Evolutionary conservation across 2,113 vertebrate genomes (phyloP).

Genomic region (Trematomus loennbergii): DNA sequence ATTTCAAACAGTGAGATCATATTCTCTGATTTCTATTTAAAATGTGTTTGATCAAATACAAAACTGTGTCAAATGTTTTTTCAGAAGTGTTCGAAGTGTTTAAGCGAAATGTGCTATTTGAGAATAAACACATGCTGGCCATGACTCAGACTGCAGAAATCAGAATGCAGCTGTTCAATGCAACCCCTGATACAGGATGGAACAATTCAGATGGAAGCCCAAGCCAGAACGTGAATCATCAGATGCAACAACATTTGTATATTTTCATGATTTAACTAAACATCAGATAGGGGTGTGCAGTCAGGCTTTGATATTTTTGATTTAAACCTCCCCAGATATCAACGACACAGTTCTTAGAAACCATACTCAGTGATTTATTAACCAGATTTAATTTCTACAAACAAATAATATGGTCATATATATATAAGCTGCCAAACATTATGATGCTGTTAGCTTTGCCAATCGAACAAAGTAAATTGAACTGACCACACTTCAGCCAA

Average conservation of each 20-base stretch:
- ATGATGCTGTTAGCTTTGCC: background rate
- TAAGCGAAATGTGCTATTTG: background rate
- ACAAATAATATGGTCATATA: slow-evolving; percentile 29
- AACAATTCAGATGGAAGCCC: background rate
- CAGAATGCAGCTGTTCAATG: background rate
- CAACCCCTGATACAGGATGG: background rate
- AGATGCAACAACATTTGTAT: slow-evolving; percentile 38
- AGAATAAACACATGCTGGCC: background rate
- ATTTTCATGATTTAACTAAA: slow-evolving; percentile 2
- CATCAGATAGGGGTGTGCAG: slow-evolving; percentile 4
- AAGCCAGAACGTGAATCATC: slow-evolving; percentile 18
- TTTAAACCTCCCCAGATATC: slow-evolving; percentile 14
- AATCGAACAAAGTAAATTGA: slow-evolving; percentile 33
- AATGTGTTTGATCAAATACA: background rate
- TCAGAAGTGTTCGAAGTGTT: no score
- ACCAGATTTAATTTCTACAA: slow-evolving; percentile 21
- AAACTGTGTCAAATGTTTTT: background rate
- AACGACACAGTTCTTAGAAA: slow-evolving; percentile 9
- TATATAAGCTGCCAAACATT: slow-evolving; percentile 17
- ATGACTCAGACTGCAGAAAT: slow-evolving; percentile 13
- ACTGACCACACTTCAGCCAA: background rate
- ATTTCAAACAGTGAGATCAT: background rate
- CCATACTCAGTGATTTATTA: slow-evolving; percentile 31
- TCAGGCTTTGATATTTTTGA: slow-evolving; percentile 22
- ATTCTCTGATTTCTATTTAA: background rate